Conservation (phyloP, 2,797 vertebrate species). For the Poeciliopsis gracilis region DNA sequence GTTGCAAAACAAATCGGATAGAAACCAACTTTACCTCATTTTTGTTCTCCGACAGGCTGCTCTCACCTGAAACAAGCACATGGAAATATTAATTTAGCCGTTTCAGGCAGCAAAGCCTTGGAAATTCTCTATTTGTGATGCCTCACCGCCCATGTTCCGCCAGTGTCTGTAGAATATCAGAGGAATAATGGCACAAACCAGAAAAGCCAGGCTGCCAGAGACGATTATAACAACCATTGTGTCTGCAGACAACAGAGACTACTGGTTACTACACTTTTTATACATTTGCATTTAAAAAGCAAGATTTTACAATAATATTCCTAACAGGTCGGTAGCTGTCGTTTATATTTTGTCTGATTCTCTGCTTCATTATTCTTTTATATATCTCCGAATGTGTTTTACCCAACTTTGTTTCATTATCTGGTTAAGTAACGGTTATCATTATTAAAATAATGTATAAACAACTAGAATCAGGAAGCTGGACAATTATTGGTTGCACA, state of each 20-base stretch:
- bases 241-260: slow-evolving; percentile 50
- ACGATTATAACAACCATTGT: slow-evolving; percentile 70
- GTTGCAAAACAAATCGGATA: not conserved
- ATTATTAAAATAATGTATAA: not conserved
- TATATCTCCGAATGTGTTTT: not conserved
- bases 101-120: not conserved
- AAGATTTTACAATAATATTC: not conserved
- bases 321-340: not conserved
- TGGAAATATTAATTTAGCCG: not conserved
- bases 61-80: slow-evolving; percentile 35
- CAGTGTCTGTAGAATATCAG: slow-evolving; percentile 66
- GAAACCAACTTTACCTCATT: slow-evolving; percentile 42
- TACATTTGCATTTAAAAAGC: not conserved
- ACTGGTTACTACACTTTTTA: not conserved
- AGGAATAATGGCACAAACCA: slow-evolving; percentile 75
- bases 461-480: not conserved
- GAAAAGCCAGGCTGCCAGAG: slow-evolving; percentile 67
- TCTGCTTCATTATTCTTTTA: not conserved
- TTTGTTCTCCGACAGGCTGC: slow-evolving; percentile 24
- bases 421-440: not conserved
- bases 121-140: not conserved
- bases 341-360: not conserved
- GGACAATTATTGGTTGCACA: not conserved
- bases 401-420: not conserved
- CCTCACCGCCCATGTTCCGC: slow-evolving; percentile 51